Evolutionary conservation across 1,140 invertebrate genomes (phyloP).

Genomic region (Spodoptera frugiperda): DNA sequence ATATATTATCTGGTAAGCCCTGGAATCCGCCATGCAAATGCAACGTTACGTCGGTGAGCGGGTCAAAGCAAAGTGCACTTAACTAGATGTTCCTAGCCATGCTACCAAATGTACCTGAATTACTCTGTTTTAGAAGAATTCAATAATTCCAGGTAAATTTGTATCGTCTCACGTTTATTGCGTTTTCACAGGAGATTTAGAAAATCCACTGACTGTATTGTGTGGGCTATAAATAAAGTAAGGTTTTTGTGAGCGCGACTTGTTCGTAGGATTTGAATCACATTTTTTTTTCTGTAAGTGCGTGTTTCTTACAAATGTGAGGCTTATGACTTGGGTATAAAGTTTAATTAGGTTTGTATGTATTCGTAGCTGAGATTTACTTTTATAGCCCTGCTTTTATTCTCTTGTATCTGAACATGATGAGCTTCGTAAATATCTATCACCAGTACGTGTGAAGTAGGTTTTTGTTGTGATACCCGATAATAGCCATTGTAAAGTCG

Average conservation of each 20-base stretch:
- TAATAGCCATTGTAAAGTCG: no score
- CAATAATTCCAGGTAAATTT: not conserved
- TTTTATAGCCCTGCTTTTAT: no score
- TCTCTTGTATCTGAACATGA: no score
- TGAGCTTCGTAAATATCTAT: no score
- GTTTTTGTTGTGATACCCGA: no score
- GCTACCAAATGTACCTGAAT: conserved; percentile 3
- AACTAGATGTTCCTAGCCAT: not conserved
- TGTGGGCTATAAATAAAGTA: not conserved
- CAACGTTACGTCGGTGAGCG: not conserved
- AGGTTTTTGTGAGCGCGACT: not conserved
- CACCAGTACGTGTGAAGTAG: no score
- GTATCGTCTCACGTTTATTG: not conserved
- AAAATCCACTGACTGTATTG: not conserved
- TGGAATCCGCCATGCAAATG: conserved; percentile 18
- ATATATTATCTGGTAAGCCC: conserved; percentile 24
- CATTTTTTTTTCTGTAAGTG: not conserved
- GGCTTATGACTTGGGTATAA: no score
- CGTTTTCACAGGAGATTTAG: not conserved
- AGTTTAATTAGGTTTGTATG: no score
- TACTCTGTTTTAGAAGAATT: conserved; percentile 10
- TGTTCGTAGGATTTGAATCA: not conserved
- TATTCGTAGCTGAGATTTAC: no score
- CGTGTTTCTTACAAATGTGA: no score
- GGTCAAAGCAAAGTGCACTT: conserved; percentile 20